A percentile compares a stretch with the other conserved stretches of the same genome.
Evolutionary conservation across 2,888 invertebrate genomes (phyloP).

Genomic region (Hymenopus coronatus): DNA sequence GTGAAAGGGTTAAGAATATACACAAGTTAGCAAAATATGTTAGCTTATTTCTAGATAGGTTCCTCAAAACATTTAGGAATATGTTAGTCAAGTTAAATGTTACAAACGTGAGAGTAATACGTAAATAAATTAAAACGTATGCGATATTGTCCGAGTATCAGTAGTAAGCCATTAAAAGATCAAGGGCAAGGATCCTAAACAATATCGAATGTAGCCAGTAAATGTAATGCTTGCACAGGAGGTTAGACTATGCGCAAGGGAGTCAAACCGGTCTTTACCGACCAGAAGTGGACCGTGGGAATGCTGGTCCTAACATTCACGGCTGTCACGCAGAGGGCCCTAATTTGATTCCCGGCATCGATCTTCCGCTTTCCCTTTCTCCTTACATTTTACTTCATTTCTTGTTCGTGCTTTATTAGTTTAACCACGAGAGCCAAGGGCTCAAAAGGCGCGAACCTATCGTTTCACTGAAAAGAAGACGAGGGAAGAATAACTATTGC

Average conservation of each 20-base stretch:
- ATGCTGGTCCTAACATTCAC: background rate
- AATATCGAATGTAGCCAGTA: no score
- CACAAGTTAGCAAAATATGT: no score
- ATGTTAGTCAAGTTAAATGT: no score
- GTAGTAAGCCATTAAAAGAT: no score
- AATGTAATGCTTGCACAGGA: background rate
- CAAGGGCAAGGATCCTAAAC: no score
- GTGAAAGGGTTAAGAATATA: no score
- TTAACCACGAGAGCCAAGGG: background rate
- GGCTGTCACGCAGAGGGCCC: background rate
- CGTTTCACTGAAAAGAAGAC: background rate
- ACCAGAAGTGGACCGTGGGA: background rate
- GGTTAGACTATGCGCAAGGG: background rate
- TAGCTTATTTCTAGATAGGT: no score
- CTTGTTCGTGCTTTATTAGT: background rate
- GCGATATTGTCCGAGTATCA: no score
- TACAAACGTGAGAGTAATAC: no score
- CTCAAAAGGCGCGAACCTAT: background rate
- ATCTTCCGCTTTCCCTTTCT: background rate
- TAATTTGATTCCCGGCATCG: background rate
- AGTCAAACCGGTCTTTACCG: background rate
- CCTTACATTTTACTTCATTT: background rate
- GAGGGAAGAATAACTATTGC: background rate
- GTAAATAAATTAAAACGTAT: no score
- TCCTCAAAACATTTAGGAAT: no score